Base-by-base conservation (phyloP, 2,888 invertebrate genomes). In the Caenorhabditis sp. region DNA sequence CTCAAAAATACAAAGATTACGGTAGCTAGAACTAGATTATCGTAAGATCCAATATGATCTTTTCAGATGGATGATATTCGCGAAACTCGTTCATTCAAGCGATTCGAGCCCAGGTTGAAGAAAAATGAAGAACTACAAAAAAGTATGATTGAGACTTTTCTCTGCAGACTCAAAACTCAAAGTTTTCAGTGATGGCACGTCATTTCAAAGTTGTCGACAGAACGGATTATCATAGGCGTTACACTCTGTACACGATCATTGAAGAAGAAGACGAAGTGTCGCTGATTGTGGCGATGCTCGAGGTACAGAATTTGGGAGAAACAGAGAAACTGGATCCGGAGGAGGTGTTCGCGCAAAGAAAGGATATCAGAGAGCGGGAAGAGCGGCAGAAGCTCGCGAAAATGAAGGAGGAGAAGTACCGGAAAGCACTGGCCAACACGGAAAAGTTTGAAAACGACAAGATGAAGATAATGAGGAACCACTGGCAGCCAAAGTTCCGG, bases 71-170 rank as follows among this genome's bases (percentile, higher is more conserved):
- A 59, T 4, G 35, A 70, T 13, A 26, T 70, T 37, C 70, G 70
- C 0, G 27, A 52, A 8, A n/a, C 50, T 0, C 48, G 35, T 13
- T 52, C 70, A 1, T 70, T 45, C 53, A 59, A 53, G 30, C 32
- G 46, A n/a, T 70, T 70, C 43, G 59, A 70, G n/a, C 59, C 70
- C 4, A 59, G 32, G 26, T 45, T 70, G n/a, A 43, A 59, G 15
- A 59, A 46, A 32, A 27, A 26, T 0, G 37, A 30, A 5, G 59
- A 70, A 3, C 59, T 59, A 27, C n/a, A 52, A 59, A 45, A 24
- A 35, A 22, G 13, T 20, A 24, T 4, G 20, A 5, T 45, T 6
- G 17, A 41, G 15, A 41, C 20, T n/a, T n/a, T n/a, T n/a, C n/a
- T n/a, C n/a, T n/a, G n/a, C n/a, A n/a, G n/a, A n/a, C n/a, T n/a